Percentiles rank a stretch among this genome's conserved stretches.
phyloP scores from a whole-genome alignment of 2,797 vertebrate species.

The Liasis olivaceus region DNA sequence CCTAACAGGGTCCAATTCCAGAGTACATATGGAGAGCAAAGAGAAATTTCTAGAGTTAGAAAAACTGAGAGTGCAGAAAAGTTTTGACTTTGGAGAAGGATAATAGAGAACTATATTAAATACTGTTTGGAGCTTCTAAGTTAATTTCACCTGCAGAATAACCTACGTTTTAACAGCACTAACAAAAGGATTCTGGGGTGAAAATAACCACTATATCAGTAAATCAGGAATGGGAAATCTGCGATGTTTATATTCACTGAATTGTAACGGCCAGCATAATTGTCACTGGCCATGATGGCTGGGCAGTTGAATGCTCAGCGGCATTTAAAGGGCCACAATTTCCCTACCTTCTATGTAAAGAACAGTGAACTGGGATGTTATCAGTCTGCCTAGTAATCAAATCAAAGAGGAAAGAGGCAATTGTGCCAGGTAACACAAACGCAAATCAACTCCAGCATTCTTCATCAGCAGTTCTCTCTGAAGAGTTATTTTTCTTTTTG shows the following conservation, averaged over 20 bases:
- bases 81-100: no score
- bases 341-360: background rate
- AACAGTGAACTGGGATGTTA: background rate
- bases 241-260: background rate
- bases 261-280: background rate
- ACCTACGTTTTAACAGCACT: background rate
- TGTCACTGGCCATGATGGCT: background rate
- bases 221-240: background rate
- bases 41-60: background rate
- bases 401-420: background rate
- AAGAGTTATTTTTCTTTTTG: slow-evolving; percentile 10
- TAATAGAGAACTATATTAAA: background rate
- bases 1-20: background rate
- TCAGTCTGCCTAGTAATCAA: background rate
- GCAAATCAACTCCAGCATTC: background rate
- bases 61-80: no score
- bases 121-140: background rate
- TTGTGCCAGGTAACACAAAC: background rate
- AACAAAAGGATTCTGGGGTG: background rate
- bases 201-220: background rate
- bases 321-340: background rate
- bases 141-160: background rate
- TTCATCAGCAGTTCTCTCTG: background rate
- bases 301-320: background rate
- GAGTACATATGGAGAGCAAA: background rate